Evolutionary conservation across 2,888 invertebrate genomes (phyloP).

Genomic region (Netelia fuscicornis): DNA sequence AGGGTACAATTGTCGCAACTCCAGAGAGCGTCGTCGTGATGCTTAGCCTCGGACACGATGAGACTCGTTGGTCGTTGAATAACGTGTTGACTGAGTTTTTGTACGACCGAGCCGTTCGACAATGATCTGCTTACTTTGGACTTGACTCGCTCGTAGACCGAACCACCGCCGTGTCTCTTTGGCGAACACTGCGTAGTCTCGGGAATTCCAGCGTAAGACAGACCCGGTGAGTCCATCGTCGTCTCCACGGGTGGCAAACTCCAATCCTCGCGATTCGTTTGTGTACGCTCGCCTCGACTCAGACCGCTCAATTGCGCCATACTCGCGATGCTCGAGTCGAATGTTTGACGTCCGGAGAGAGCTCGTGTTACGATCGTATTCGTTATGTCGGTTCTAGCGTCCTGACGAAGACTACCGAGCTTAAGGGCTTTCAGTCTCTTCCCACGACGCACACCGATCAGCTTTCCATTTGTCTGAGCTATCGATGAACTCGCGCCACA

Average conservation of each 20-base stretch:
- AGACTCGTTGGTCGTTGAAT: constrained; percentile 87
- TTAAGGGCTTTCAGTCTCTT: constrained; percentile 79
- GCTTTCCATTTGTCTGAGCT: constrained; percentile 79
- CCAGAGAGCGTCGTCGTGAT: constrained; percentile 86
- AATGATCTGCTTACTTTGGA: constrained; percentile 88
- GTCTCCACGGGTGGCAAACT: constrained; percentile 80
- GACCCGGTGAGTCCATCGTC: constrained; percentile 76
- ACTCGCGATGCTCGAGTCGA: constrained; percentile 75
- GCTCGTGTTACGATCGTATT: constrained; percentile 75
- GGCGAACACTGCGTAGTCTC: constrained; percentile 84
- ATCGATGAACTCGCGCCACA: constrained; percentile 87
- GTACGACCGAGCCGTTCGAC: constrained; percentile 89
- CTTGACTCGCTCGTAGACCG: constrained; percentile 85
- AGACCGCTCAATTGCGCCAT: constrained; percentile 83
- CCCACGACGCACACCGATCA: constrained; percentile 81
- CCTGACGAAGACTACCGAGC: constrained; percentile 69
- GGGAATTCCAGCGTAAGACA: constrained; percentile 77
- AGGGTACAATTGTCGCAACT: constrained; percentile 91
- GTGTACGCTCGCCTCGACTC: constrained; percentile 77
- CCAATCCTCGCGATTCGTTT: constrained; percentile 81
- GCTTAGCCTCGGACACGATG: constrained; percentile 86
- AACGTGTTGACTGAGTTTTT: constrained; percentile 86
- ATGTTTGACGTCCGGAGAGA: constrained; percentile 74
- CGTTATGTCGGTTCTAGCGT: constrained; percentile 73
- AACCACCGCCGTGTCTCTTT: constrained; percentile 84